Conservation (phyloP, 2,797 vertebrate genomes). For the Synaphobranchus kaupii region DNA sequence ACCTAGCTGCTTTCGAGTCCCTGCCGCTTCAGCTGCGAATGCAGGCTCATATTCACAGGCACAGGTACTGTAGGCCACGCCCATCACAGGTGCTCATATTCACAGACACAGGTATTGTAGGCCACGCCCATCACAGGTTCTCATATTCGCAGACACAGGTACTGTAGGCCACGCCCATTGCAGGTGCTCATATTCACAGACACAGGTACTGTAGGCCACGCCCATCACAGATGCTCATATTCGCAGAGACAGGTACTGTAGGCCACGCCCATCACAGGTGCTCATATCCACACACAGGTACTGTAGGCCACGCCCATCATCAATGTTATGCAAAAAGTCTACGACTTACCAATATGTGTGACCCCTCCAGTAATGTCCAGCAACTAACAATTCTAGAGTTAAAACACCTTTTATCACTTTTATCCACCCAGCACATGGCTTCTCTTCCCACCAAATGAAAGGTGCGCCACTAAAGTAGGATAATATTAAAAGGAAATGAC, state of each 20-base stretch:
- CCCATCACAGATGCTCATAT: background rate
- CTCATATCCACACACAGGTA: too few relatives aligned
- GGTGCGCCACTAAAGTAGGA: background rate
- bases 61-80: slow-evolving; percentile 73
- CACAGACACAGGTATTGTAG: background rate
- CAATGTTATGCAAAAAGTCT: too few relatives aligned
- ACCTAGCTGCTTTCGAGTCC: slow-evolving; percentile 40
- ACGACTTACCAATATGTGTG: too few relatives aligned
- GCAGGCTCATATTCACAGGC: slow-evolving; percentile 71
- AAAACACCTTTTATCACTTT: background rate
- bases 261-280: background rate
- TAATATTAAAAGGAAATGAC: background rate
- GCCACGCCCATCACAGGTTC: background rate
- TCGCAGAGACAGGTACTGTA: too few relatives aligned
- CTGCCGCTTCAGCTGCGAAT: slow-evolving; percentile 68
- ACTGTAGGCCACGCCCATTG: background rate
- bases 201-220: background rate
- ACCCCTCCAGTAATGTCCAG: too few relatives aligned
- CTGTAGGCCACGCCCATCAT: too few relatives aligned
- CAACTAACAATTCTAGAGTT: too few relatives aligned
- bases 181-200: background rate
- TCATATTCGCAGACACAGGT: background rate
- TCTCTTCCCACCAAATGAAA: background rate
- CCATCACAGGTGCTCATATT: background rate
- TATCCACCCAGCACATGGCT: background rate